Conservation (phyloP, 2,888 invertebrate genomes). For the Marasmarcha lunaedactyla region DNA sequence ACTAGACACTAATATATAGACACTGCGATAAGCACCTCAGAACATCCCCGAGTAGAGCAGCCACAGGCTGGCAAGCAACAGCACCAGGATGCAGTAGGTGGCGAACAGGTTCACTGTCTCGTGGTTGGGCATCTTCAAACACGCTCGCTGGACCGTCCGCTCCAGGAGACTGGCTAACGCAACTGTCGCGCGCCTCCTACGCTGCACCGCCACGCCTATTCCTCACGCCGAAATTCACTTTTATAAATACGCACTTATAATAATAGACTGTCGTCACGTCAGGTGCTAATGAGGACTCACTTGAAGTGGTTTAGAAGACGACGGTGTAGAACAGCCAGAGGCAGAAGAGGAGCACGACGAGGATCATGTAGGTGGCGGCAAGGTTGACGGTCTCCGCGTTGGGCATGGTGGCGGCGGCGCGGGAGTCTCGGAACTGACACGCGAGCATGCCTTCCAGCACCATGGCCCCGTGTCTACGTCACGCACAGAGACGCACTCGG, state of each 20-base stretch:
- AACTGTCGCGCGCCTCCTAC: slow-evolving; percentile 33
- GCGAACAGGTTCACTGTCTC: slow-evolving; percentile 77
- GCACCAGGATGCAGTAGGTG: slow-evolving; percentile 77
- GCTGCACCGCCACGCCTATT: slow-evolving; percentile 29
- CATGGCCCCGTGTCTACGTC: slow-evolving; percentile 20
- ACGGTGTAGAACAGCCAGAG: slow-evolving; percentile 77
- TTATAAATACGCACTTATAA: slow-evolving; percentile 40
- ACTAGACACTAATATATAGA: no score
- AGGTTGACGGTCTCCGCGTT: slow-evolving; percentile 75
- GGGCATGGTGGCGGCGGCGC: slow-evolving; percentile 51
- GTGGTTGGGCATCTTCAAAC: slow-evolving; percentile 58
- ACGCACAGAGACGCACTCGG: slow-evolving; percentile 41
- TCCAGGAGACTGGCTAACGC: slow-evolving; percentile 42
- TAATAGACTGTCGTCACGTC: slow-evolving; percentile 34
- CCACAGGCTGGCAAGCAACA: slow-evolving; percentile 75
- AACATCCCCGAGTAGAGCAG: slow-evolving; percentile 75
- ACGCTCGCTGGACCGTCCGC: slow-evolving; percentile 45
- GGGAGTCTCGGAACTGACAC: slow-evolving; percentile 30
- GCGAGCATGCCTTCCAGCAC: background rate
- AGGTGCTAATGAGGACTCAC: slow-evolving; percentile 18
- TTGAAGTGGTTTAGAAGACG: slow-evolving; percentile 35
- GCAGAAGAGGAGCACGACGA: slow-evolving; percentile 73
- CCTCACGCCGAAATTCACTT: slow-evolving; percentile 28
- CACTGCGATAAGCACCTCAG: slow-evolving; percentile 38
- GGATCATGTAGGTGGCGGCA: slow-evolving; percentile 78